Evolutionary conservation across 2,113 vertebrate species (phyloP).

Genomic region (Baryphthengus martii): DNA sequence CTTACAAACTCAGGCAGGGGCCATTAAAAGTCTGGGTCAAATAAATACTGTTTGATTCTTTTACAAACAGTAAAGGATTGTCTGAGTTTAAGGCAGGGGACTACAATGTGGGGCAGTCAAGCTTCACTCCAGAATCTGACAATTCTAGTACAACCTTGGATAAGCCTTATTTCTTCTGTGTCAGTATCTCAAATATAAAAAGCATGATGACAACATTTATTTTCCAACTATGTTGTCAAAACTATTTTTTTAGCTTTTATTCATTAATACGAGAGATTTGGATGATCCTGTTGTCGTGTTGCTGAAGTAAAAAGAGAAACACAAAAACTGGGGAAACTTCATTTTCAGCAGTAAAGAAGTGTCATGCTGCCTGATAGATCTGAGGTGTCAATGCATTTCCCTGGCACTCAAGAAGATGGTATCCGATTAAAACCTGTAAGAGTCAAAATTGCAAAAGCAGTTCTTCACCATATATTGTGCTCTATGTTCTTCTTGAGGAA

Average conservation of each 20-base stretch:
- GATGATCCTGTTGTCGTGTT: neutral
- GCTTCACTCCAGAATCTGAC: neutral
- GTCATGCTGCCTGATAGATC: neutral
- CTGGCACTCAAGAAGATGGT: neutral
- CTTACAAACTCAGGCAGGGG: neutral
- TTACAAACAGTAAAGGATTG: slow-evolving; percentile 7
- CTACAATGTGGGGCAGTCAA: neutral
- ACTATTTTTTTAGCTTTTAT: neutral
- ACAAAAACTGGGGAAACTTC: neutral
- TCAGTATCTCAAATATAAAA: neutral
- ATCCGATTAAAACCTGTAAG: neutral
- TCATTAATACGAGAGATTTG: neutral
- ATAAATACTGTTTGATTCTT: slow-evolving; percentile 13
- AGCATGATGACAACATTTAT: neutral
- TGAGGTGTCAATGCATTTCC: neutral
- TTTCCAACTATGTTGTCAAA: neutral
- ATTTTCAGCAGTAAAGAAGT: neutral
- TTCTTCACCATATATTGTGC: neutral
- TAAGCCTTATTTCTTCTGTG: neutral
- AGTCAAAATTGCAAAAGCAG: neutral
- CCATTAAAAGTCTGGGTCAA: slow-evolving; percentile 1
- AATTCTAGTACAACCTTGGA: neutral
- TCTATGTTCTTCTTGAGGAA: neutral
- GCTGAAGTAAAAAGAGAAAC: neutral
- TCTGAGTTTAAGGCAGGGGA: neutral